Base-by-base conservation (phyloP, 2,888 invertebrate species). In the Thymelicus lineola region DNA sequence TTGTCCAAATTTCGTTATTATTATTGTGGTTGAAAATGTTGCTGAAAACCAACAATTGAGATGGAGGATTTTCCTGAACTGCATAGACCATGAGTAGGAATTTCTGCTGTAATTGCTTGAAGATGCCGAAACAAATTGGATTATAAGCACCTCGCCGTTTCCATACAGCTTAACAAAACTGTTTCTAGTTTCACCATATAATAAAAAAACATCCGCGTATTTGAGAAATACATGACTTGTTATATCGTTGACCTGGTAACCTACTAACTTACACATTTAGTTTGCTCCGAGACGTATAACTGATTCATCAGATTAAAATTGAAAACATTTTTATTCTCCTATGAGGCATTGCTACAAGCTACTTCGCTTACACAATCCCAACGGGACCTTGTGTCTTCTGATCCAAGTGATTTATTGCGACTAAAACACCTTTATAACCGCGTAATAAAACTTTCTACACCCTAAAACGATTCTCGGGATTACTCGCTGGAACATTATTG, bases 401-500 rank as follows among this genome's bases (percentile, higher is more conserved):
- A 50, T 42, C 63, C 12, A 6, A 35, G 36, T 36, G 48, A 70
- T 77, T 75, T 75, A 77, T 73, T 71, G 74, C 73, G 67, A 72
- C 71, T 74, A 70, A 72, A 70, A 78, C 77, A 80, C 77, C 79
- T 81, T 80, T 80, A 82, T 76, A 75, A 72, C 77, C 45, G 57
- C 12, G 76, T 76, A 73, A 77, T 83, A 84, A 82, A 82, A 79
- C 78, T 75, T 71, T 72, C 64, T 72, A 60, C 74, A 74, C 78
- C 75, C 75, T 75, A 60, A 63, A 74, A 71, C 73, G 67, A 77
- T 79, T 76, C 74, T 72, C 72, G 73, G 72, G 71, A 73, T 79
- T 78, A 75, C 74, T 72, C 75, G 57, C 64, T 66, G 74, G 64
- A 74, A 74, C 75, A 74, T 75, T 75, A 75, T 73, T 73, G 77